phyloP scores from a whole-genome alignment of 1,140 invertebrate species.

The Centruroides sculpturatus region DNA sequence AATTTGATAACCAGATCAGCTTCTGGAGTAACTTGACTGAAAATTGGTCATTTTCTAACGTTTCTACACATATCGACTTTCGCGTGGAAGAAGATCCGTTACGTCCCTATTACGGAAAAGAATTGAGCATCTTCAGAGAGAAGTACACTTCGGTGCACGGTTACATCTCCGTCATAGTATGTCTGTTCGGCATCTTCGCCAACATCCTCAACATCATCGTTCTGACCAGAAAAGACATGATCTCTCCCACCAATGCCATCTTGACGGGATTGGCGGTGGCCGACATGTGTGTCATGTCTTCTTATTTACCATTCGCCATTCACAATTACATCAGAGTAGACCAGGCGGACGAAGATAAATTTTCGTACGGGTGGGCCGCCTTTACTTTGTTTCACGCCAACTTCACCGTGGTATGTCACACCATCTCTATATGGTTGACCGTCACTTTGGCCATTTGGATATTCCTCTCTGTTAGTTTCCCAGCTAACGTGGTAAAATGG shows the following conservation, averaged over 20 bases:
- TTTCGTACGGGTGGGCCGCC: conserved; percentile 59
- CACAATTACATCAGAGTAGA: conserved; percentile 45
- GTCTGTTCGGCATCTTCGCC: conserved; percentile 72
- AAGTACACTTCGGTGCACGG: conserved; percentile 42
- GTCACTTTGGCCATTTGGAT: conserved; percentile 81
- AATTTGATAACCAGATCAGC: too few relatives aligned
- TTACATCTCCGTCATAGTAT: conserved; percentile 56
- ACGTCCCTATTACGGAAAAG: conserved; percentile 12
- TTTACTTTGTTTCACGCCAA: conserved; percentile 40
- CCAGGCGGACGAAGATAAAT: conserved; percentile 32
- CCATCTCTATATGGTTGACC: conserved; percentile 81
- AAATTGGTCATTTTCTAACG: too few relatives aligned
- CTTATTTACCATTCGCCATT: conserved; percentile 66
- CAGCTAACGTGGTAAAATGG: conserved; percentile 10
- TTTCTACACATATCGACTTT: too few relatives aligned
- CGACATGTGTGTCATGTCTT: conserved; percentile 72
- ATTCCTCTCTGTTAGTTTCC: conserved; percentile 59
- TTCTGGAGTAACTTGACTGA: too few relatives aligned
- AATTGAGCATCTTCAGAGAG: conserved; percentile 19
- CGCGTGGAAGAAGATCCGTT: neutral
- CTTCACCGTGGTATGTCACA: conserved; percentile 67
- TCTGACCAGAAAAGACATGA: conserved; percentile 65
- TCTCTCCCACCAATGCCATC: conserved; percentile 67
- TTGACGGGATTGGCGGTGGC: conserved; percentile 66
- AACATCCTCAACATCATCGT: conserved; percentile 81